Evolutionary conservation across 2,797 vertebrate species (phyloP), one percentile per base, ranked within the genome.

Genomic region (Cynopterus sphinx): DNA sequence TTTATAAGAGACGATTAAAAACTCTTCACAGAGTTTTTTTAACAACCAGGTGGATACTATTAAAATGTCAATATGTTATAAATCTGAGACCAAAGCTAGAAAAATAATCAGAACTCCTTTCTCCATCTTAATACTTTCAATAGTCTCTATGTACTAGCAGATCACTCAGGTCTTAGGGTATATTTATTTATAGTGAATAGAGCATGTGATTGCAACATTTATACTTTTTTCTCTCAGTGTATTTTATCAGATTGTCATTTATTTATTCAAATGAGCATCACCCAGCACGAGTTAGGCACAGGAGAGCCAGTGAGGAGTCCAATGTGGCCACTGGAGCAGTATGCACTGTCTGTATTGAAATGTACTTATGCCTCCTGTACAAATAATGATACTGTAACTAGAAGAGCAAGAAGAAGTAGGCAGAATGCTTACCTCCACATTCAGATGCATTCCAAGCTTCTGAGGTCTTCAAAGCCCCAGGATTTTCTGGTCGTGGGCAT

Each of bases 361-460:
- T 28, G 7, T 43, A 41, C 77, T 46, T 24, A 26, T 0, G 31
- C 26, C 77, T 94, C 63, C 77, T 33, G n/a, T 84, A 67, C 78
- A 65, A 87, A 87, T 59, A 87, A 83, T n/a, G 49, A 74, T 41
- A 28, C 2, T 36, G 9, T 70, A 46, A 65, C 21, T 5, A 6
- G 43, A 55, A 28, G 41, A 39, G 24, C 46, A 67, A 57, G 71
- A 85, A 74, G 49, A 26, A 26, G 9, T 39, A 91, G 36, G 31
- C 4, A 36, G 53, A 55, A 90, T 84, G n/a, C 97, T 99, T 97
- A 99, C 99, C 99, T 98, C 99, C 99, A 97, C 99, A 99, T 95
- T 99, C 99, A 7, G 99, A 99, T 81, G 99, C 90, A 97, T 99
- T 99, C 86, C 98, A 98, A 93, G 98, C 98, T 82, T 99, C 99